Base-by-base conservation (phyloP, 64 coral and sea anemone species). In the Exaiptasia diaphana region DNA sequence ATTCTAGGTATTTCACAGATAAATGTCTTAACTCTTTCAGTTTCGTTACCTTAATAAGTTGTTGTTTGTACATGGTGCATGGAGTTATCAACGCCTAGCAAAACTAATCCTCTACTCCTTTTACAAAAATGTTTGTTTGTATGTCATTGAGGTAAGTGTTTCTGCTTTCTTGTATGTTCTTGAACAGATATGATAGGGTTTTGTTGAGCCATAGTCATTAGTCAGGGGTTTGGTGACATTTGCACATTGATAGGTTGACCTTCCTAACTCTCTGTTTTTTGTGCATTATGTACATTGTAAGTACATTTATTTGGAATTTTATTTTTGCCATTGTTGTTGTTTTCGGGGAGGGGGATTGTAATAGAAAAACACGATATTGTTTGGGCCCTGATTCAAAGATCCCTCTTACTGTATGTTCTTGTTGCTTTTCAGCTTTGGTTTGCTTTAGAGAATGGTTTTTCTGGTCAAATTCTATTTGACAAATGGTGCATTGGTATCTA, bases 401-500 rank as follows among this genome's bases (percentile, higher is more conserved):
- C 24, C 52, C 0, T 55, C 11, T 15, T 5, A 15, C 18, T 4
- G 5, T 9, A 14, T 20, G 20, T 14, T 55, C 25, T 26, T 33
- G 8, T 8, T 29, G n/a, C 71, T 1, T 79, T 94, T 42, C 48
- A 99, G 95, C 76, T 99, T 31, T 99, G 95, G 95, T 99, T 99
- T 89, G 95, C 95, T 7, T 58, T 99, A 50, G 83, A 91, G 13
- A 99, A 99, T 32, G 95, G 95, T 13, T 99, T 99, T 74, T 99
- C 95, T 37, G 95, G 95, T 77, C 95, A 99, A 79, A 99, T 99
- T 41, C 67, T 99, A 67, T 99, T 99, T 33, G 95, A 99, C 90
- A 99, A 99, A 46, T 99, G 95, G 95, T 99, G 95, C 30, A 99
- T 99, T 70, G 90, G 95, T 80, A 99, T 99, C 44, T 99, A 99